phyloP scores from a whole-genome alignment of 2,888 invertebrate genomes.

The Mythimna impura region DNA sequence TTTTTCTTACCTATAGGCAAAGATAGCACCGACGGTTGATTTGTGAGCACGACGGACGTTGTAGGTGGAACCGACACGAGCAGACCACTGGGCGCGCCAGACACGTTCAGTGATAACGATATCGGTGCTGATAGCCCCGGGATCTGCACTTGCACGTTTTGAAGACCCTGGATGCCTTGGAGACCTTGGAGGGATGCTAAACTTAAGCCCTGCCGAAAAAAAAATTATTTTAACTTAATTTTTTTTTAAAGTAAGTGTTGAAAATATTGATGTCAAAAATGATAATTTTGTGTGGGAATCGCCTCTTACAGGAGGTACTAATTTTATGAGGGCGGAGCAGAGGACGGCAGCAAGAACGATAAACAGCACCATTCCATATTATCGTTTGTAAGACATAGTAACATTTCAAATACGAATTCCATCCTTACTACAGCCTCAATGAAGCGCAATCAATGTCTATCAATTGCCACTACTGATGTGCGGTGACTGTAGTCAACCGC shows the following conservation, averaged over 20 bases:
- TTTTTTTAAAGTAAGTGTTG: no score
- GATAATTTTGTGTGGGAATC: no score
- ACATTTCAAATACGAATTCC: no score
- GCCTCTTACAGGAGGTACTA: no score
- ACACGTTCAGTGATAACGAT: conserved; percentile 94
- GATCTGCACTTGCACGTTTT: conserved; percentile 95
- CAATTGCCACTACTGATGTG: not conserved
- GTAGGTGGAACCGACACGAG: conserved; percentile 92
- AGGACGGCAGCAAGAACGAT: no score
- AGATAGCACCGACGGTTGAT: conserved; percentile 91
- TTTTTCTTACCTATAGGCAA: conserved; percentile 90
- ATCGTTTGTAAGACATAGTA: no score
- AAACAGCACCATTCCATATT: no score
- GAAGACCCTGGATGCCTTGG: conserved; percentile 93
- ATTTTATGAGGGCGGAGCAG: no score
- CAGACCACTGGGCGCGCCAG: conserved; percentile 92
- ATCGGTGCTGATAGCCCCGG: conserved; percentile 96
- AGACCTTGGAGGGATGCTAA: conserved; percentile 94
- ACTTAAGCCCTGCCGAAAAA: conserved; percentile 92
- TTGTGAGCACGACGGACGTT: conserved; percentile 87
- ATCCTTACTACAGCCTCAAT: no score
- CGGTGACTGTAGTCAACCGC: not conserved
- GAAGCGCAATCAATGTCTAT: not conserved
- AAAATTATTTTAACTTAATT: no score
- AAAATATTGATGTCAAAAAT: no score